These are phyloP conservation scores for Rhynchonema sp. DNA, from an alignment of 2,888 invertebrate species.

Conservation along the genomic window DNA sequence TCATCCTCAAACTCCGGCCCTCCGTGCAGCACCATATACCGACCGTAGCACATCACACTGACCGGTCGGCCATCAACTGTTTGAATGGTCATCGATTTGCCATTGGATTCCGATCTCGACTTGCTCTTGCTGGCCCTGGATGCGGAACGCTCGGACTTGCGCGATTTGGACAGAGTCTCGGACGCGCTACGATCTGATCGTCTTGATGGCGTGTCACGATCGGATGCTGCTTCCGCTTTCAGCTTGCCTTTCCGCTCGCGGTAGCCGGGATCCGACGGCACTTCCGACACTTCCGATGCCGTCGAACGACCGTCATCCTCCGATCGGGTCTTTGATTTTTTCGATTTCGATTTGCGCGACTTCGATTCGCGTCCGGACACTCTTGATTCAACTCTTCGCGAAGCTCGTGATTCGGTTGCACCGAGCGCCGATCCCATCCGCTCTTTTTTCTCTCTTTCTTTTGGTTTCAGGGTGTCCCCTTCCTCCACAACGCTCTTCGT, in stretches of 20 bases:
- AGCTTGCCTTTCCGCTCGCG: neutral
- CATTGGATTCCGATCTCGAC: neutral
- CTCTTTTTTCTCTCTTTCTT: too few relatives aligned
- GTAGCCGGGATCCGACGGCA: neutral
- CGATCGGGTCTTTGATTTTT: too few relatives aligned
- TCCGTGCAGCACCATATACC: neutral
- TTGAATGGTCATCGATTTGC: neutral
- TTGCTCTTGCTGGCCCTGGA: neutral
- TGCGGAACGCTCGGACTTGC: neutral
- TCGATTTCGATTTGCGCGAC: neutral
- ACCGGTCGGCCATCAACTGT: neutral
- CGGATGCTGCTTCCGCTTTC: neutral
- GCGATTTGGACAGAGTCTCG: neutral
- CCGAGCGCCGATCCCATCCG: too few relatives aligned
- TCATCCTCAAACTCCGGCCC: too few relatives aligned
- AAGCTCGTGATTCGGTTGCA: too few relatives aligned
- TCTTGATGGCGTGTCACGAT: neutral
- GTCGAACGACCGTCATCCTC: neutral
- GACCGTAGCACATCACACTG: neutral
- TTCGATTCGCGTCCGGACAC: neutral
- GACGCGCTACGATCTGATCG: neutral
- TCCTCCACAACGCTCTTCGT: neutral
- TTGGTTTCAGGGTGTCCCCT: too few relatives aligned
- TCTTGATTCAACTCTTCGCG: too few relatives aligned
- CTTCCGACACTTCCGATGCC: neutral